Evolutionary conservation across 2,888 invertebrate species (phyloP), one percentile per base, ranked within the genome.

Genomic region (Tillus elongatus): DNA sequence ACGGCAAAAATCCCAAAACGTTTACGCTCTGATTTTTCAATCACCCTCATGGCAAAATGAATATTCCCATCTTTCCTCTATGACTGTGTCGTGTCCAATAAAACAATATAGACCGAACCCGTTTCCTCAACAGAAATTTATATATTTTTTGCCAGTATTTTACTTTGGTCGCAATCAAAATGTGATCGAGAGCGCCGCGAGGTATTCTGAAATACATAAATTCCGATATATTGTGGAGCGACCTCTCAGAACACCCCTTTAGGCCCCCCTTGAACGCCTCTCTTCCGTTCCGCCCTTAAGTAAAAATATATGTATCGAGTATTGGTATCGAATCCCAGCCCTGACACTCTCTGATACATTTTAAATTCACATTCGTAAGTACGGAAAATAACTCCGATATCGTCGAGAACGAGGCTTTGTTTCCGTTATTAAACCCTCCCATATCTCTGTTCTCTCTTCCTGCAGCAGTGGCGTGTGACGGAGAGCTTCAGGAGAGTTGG

Each of bases 271-370:
- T n/a, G 54, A 51, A 53, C 50, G 52, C 49, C 47, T 48, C 52
- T 47, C 54, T 53, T 53, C 52, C 47, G 57, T 53, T 56, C 56
- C 56, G 52, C 60, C 58, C 62, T 62, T 65, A 64, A 66, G 64
- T 66, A 65, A 64, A 64, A 65, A 66, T 64, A 64, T 66, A 59
- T 66, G 66, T 66, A 64, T 64, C 60, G 60, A 57, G 56, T 55
- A 61, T 60, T 60, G 62, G 60, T 61, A 63, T 61, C 60, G 62
- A 61, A 61, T 61, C 60, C 60, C 53, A 56, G 45, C 53, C 56
- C 57, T 57, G 60, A 58, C 62, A 61, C 60, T 58, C 58, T 51
- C 45, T 47, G 58, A 57, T 61, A 60, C 61, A 58, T 61, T 63
- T 63, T 63, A 63, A 63, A 64, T 64, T 64, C 63, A 54, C 62